phyloP scores from a whole-genome alignment of 2,888 invertebrate species.

The Chaetoderma sp. region DNA sequence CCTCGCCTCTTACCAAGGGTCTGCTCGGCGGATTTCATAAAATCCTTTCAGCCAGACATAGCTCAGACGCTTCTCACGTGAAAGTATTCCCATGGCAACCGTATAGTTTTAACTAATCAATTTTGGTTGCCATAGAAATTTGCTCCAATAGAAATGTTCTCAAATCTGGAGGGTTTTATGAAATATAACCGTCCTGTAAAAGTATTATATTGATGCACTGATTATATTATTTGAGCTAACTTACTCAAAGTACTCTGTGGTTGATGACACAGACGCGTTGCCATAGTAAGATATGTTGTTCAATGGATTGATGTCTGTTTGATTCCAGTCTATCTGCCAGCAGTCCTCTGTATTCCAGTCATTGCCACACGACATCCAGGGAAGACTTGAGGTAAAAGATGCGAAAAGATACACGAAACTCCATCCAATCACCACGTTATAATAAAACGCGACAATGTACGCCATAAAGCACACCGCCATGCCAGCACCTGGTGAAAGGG shows the following conservation, averaged over 20 bases:
- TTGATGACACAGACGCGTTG: slow-evolving; percentile 74
- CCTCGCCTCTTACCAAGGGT: no score
- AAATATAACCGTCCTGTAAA: no score
- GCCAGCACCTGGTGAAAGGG: slow-evolving; percentile 78
- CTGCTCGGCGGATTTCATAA: no score
- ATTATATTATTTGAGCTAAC: slow-evolving; percentile 48
- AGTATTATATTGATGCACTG: background rate
- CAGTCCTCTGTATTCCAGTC: slow-evolving; percentile 84
- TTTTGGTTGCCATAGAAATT: no score
- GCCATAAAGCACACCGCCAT: slow-evolving; percentile 67
- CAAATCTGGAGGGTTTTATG: no score
- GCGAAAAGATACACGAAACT: slow-evolving; percentile 84
- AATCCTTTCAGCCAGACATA: no score
- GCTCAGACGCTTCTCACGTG: no score
- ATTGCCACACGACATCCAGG: slow-evolving; percentile 86
- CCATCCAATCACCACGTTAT: slow-evolving; percentile 88
- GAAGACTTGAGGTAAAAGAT: slow-evolving; percentile 77
- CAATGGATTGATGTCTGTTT: slow-evolving; percentile 36
- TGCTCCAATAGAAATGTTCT: no score
- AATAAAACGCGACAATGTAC: slow-evolving; percentile 68
- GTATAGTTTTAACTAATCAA: no score
- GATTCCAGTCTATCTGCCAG: slow-evolving; percentile 54
- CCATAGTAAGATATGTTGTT: slow-evolving; percentile 19
- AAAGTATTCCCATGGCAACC: no score
- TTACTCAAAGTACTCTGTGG: slow-evolving; percentile 84